A percentile compares a stretch with the other conserved stretches of the same genome.
These are phyloP conservation scores for Octodonta nipae DNA, from an alignment of 2,888 invertebrate genomes.

Conservation along the genomic window DNA sequence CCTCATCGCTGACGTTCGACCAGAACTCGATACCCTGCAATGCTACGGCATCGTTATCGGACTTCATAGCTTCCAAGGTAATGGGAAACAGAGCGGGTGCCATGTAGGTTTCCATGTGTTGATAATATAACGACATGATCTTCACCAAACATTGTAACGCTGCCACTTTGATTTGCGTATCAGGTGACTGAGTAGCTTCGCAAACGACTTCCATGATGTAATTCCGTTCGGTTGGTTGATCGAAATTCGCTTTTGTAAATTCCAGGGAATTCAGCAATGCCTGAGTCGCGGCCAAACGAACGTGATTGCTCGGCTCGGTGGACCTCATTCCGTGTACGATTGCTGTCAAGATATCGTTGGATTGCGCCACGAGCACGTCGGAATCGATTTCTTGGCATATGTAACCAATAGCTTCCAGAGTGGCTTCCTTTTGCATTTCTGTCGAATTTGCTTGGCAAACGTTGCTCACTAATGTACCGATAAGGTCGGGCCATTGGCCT, in stretches of 20 bases:
- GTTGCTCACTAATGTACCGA: conserved; percentile 75
- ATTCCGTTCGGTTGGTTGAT: conserved; percentile 91
- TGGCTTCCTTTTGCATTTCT: conserved; percentile 91
- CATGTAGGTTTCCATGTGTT: conserved; percentile 99
- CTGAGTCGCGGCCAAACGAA: conserved; percentile 89
- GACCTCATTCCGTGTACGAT: conserved; percentile 86
- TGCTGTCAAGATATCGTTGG: conserved; percentile 93
- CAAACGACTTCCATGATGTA: conserved; percentile 99
- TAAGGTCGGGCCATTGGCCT: conserved; percentile 84
- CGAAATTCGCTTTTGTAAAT: conserved; percentile 97
- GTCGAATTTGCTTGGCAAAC: conserved; percentile 75
- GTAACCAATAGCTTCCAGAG: conserved; percentile 95
- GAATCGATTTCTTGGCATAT: conserved; percentile 97
- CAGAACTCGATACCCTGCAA: conserved; percentile 99
- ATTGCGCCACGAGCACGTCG: conserved; percentile 79
- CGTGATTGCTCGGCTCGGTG: conserved; percentile 84
- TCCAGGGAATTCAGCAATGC: conserved; percentile 94
- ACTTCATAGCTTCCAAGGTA: conserved; percentile 96
- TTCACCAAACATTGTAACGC: conserved; percentile 95
- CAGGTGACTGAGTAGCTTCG: conserved; percentile 89
- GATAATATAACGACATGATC: conserved; percentile 95
- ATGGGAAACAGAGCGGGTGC: conserved; percentile 94
- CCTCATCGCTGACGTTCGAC: conserved; percentile 99
- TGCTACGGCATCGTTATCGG: conserved; percentile 87
- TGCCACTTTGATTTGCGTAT: conserved; percentile 81